Evolutionary conservation across 2,888 invertebrate species (phyloP).

Genomic region (Eueremaeus valkanovi): DNA sequence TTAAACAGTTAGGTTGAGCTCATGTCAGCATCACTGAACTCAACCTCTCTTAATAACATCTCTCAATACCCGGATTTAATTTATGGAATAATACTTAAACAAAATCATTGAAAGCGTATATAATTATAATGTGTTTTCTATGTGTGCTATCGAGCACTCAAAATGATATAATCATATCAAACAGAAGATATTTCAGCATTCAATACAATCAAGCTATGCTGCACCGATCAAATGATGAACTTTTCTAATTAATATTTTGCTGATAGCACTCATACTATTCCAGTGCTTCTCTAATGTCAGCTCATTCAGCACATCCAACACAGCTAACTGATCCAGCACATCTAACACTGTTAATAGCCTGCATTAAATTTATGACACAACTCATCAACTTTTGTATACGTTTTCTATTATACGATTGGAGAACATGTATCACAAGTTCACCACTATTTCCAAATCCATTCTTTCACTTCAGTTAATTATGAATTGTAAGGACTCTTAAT

Average conservation of each 20-base stretch:
- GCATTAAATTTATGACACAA: background rate
- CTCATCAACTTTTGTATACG: slow-evolving; percentile 15
- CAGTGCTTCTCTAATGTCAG: background rate
- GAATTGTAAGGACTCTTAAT: too few species aligned
- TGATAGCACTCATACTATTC: background rate
- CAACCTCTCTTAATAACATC: background rate
- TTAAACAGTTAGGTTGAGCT: background rate
- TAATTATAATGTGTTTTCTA: background rate
- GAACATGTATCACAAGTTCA: background rate
- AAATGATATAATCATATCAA: background rate
- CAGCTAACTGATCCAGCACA: background rate
- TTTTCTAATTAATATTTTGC: background rate
- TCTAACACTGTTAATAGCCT: background rate
- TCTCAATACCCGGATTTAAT: background rate
- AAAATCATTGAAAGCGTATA: background rate
- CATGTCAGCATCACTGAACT: background rate
- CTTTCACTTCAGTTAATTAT: too few species aligned
- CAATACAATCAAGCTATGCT: background rate
- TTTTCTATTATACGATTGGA: background rate
- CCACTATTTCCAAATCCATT: background rate
- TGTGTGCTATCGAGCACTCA: background rate
- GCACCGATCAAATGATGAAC: too few species aligned
- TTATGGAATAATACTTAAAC: background rate
- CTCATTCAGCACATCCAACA: background rate
- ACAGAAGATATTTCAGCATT: background rate